These are phyloP conservation scores for Dendrocincla tyrannina DNA, from an alignment of 2,797 vertebrate genomes.

Conservation along the genomic window DNA sequence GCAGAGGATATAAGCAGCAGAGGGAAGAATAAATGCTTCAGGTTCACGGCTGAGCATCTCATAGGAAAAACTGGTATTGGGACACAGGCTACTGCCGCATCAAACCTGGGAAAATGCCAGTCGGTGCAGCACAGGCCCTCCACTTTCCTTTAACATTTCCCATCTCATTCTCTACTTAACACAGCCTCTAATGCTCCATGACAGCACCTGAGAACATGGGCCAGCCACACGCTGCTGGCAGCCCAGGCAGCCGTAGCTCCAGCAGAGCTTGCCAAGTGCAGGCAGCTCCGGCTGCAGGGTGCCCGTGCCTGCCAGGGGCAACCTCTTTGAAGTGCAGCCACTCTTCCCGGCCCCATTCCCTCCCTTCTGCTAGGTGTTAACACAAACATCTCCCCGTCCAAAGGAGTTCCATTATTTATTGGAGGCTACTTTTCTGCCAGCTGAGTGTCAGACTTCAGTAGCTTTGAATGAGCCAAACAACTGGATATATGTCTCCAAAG, in stretches of 20 bases:
- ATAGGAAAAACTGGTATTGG: not conserved
- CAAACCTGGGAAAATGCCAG: rapidly evolving
- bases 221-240: not conserved
- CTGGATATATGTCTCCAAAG: conserved; percentile 32
- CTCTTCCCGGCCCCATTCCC: not conserved
- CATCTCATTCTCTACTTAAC: not conserved
- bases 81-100: rapidly evolving
- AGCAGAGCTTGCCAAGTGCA: not conserved
- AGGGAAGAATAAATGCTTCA: not conserved
- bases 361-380: conserved; percentile 46
- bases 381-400: conserved; percentile 3
- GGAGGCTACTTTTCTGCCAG: not conserved
- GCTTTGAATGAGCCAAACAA: conserved; percentile 44
- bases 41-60: not conserved
- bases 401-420: conserved; percentile 47
- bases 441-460: not conserved
- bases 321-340: conserved; percentile 20
- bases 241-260: not conserved
- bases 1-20: not conserved
- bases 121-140: not conserved
- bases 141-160: not conserved
- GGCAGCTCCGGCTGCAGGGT: not conserved
- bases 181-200: not conserved
- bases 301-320: not conserved
- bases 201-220: not conserved